phyloP scores from a whole-genome alignment of 2,113 vertebrate genomes.

The Laticauda laticaudata region DNA sequence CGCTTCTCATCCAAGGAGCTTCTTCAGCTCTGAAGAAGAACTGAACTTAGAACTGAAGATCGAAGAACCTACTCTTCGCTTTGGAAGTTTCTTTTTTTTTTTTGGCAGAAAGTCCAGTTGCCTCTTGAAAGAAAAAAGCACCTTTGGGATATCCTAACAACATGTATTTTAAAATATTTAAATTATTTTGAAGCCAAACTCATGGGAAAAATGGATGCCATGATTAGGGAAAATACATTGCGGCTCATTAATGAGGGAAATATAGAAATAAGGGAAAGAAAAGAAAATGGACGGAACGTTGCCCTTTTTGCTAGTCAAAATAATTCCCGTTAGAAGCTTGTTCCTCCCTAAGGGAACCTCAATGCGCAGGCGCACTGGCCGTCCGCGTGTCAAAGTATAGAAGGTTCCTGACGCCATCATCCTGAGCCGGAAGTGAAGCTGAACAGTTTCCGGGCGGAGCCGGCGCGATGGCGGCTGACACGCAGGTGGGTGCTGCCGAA shows the following conservation, averaged over 20 bases:
- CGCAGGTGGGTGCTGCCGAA: constrained; percentile 78
- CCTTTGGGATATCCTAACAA: too few species aligned
- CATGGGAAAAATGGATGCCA: not conserved
- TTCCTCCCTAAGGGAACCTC: not conserved
- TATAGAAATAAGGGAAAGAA: too few species aligned
- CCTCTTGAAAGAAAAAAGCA: too few species aligned
- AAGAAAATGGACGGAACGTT: not conserved
- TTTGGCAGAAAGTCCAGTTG: too few species aligned
- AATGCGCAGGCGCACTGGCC: not conserved
- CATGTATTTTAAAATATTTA: not conserved
- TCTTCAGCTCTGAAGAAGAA: too few species aligned
- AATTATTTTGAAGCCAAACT: not conserved
- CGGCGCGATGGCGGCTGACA: constrained; percentile 94
- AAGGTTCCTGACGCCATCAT: not conserved
- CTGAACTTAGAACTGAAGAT: too few species aligned
- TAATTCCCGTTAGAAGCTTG: accelerated
- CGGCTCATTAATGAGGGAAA: not conserved
- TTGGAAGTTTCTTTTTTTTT: too few species aligned
- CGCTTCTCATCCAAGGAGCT: too few species aligned
- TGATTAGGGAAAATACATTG: not conserved
- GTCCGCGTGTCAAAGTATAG: not conserved
- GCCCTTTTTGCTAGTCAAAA: not conserved
- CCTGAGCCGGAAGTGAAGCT: constrained; percentile 68
- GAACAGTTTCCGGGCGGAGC: constrained; percentile 52
- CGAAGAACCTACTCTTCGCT: too few species aligned